Evolutionary conservation across 2,888 invertebrate genomes (phyloP), one percentile per base, ranked within the genome.

Genomic region (Mesorhabditis belari): DNA sequence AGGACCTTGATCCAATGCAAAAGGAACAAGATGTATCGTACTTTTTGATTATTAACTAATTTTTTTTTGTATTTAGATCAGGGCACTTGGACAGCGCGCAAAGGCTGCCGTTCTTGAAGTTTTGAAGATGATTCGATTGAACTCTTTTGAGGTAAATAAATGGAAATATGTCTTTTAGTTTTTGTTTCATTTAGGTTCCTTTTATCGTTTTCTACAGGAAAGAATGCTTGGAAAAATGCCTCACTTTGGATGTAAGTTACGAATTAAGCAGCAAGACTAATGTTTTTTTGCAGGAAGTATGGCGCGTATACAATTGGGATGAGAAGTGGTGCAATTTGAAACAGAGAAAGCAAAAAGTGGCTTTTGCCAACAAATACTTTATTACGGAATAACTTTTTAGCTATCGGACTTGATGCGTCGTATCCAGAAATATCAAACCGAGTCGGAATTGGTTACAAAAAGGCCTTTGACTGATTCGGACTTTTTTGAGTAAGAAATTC

Each of bases 151-250:
- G 44, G n/a, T n/a, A n/a, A n/a, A n/a, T n/a, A n/a, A n/a, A n/a
- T n/a, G n/a, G n/a, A n/a, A n/a, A 12, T 9, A 51, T 19, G 12
- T 9, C 21, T 17, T 51, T 51, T 9, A 17, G 21, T 17, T 6
- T 83, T 55, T 25, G 57, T 26, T 23, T 5, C 82, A 6, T 61
- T 23, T 51, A 66, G 66, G 94, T 96, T 50, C 96, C 98, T 0
- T 98, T 98, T 82, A 98, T 98, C 75, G 92, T 93, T 0, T 95
- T 94, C 83, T 99, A 98, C 81, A 87, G 96, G 26, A 98, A 98
- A 82, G 98, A 99, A 82, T 93, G 93, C 76, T 92, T 96, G 0
- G 89, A 91, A 77, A 92, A 93, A n/a, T 17, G 2, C 12, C 12
- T 51, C 51, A n/a, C 12, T n/a, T 51, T 19, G 51, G 17, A 21